Evolutionary conservation across 2,113 vertebrate genomes (phyloP).

Genomic region (Prunella himalayana): DNA sequence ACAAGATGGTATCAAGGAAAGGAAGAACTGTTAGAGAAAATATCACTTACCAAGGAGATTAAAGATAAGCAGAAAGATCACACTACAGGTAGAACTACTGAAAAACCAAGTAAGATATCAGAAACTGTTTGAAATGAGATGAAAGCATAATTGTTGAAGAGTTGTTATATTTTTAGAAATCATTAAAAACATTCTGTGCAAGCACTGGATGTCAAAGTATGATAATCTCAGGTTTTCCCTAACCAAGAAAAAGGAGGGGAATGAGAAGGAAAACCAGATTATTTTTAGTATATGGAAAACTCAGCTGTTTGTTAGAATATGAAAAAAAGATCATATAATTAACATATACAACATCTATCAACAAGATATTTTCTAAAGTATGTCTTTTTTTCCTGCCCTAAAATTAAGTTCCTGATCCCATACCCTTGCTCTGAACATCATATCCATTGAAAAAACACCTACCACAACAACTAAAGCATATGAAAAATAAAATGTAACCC

Average conservation of each 20-base stretch:
- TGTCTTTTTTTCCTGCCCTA: background rate
- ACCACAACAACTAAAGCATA: background rate
- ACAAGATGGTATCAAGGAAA: slow-evolving; percentile 68
- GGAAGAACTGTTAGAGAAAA: slow-evolving; percentile 37
- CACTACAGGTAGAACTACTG: slow-evolving; percentile 54
- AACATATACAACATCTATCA: background rate
- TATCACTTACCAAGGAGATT: slow-evolving; percentile 68
- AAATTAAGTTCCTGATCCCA: background rate
- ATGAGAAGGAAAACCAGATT: background rate
- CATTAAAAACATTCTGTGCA: background rate
- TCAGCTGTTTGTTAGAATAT: background rate
- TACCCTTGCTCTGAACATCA: background rate
- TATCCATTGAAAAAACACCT: background rate
- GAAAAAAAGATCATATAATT: background rate
- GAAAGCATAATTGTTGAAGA: background rate
- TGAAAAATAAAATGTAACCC: background rate
- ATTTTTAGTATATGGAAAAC: background rate
- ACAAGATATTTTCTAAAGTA: background rate
- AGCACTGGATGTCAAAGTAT: background rate
- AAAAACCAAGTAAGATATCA: background rate
- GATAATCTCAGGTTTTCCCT: background rate
- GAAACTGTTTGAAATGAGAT: background rate
- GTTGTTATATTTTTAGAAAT: background rate
- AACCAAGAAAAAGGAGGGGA: background rate
- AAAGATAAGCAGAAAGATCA: slow-evolving; percentile 53